Conservation (phyloP, 2,113 vertebrate genomes). For the Peromyscus leucopus region DNA sequence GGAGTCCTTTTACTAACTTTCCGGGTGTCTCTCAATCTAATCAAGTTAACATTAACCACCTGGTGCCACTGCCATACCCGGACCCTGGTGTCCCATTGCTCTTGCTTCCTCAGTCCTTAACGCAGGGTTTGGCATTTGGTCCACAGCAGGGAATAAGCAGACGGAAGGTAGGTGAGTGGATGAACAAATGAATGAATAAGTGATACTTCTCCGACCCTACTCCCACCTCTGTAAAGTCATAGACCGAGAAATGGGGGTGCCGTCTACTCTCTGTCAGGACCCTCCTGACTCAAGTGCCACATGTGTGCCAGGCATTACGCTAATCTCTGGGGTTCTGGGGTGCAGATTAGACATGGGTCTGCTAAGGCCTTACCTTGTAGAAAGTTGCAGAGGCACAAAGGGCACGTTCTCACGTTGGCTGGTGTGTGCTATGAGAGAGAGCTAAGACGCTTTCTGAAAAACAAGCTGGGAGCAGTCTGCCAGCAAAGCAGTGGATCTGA, state of each 20-base stretch:
- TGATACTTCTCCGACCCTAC: neutral
- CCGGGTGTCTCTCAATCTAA: neutral
- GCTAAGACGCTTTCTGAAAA: conserved; percentile 24
- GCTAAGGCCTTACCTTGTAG: neutral
- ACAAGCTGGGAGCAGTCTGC: neutral
- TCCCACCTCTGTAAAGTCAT: neutral
- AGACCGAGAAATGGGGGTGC: neutral
- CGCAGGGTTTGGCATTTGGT: neutral
- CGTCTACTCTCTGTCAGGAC: neutral
- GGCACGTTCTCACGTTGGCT: neutral
- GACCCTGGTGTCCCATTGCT: neutral
- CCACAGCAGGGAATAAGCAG: neutral
- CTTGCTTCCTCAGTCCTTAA: neutral
- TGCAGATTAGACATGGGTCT: neutral
- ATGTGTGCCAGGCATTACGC: neutral
- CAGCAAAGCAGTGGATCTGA: neutral
- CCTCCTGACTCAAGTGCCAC: neutral
- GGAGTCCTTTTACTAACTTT: neutral
- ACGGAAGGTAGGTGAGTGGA: neutral
- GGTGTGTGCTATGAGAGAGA: neutral
- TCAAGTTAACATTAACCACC: neutral
- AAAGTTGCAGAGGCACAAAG: neutral
- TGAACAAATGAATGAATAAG: neutral
- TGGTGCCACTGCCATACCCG: no score
- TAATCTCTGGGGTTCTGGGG: neutral